Evolutionary conservation across 2,888 invertebrate species (phyloP), one percentile per base, ranked within the genome.

Genomic region (Spodoptera exigua): DNA sequence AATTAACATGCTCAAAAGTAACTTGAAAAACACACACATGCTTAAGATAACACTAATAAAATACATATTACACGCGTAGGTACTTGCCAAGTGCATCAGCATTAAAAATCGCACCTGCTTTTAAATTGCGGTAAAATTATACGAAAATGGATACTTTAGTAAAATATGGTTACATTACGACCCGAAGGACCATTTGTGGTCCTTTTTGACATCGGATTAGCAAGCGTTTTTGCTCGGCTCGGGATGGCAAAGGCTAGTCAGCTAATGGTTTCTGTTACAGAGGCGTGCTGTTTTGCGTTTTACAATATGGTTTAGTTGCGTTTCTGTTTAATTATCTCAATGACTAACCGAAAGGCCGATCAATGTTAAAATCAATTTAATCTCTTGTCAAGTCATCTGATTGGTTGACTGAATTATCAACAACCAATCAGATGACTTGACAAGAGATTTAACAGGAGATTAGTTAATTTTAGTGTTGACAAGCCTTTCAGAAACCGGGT

Each of bases 71-170:
- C 7, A 27, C 27, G 9, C 9, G 27, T 27, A 9, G 27, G 27
- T 27, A 9, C 7, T 46, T 61, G 36, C 53, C 46, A 34, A 41
- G 35, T 47, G 43, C 64, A 54, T 43, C 32, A 70, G 64, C 41
- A 47, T 43, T 41, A 37, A 69, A 68, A 65, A 35, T 39, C 54
- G 27, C 64, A 70, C 70, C 70, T 65, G 70, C 64, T 27, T 18
- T 39, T n/a, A 63, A 44, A 65, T 54, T 54, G 47, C 9, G 47
- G 13, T 11, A n/a, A 37, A 46, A 62, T 62, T 69, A 62, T 45
- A 41, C 12, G 9, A 27, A 27, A 9, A 27, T 27, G 21, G 21
- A 27, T 16, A 18, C 44, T 68, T 68, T 9, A 51, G 44, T 49
- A 68, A 45, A 61, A 44, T 68, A 63, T 61, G 10, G 36, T 17